Evolutionary conservation across 2,888 invertebrate species (phyloP), one percentile per base, ranked within the genome.

Genomic region (Epinotia brunnichana): DNA sequence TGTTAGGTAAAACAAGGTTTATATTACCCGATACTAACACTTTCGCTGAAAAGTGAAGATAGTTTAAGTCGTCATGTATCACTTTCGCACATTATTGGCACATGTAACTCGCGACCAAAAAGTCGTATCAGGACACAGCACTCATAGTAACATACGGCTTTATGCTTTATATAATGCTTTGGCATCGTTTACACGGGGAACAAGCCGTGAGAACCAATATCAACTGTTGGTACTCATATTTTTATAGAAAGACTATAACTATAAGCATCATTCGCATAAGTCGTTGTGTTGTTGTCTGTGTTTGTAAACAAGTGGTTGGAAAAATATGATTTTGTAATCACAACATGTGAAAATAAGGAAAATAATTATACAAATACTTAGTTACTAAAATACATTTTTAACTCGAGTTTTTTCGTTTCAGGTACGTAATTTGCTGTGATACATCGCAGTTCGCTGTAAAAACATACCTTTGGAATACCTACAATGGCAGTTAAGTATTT

Each of bases 31-130:
- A 35, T 21, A 21, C 11, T 24, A 15, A 17, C 10, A 69, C 59
- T 69, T 69, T 69, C 68, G n/a, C 51, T 60, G n/a, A 68, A 59
- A 68, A 68, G 57, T 44, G 35, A 68, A 60, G 19, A 48, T 19
- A 60, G 44, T 29, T 11, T 0, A 5, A 53, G n/a, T 35, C 15
- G 44, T 24, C 44, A 67, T 67, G 29, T 67, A 48, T 57, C 67
- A 57, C 57, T 57, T 67, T 67, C 67, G 57, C 29, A 3, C n/a
- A 17, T 24, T 51, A 62, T 44, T 61, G 61, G 24, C 44, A 24
- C 21, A 24, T 15, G 13, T 11, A 15, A 29, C 19, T 0, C 15
- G 7, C n/a, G 21, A 13, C 2, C 13, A 3, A 57, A 29, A 29
- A 0, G 5, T 21, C 57, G n/a, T 57, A 29, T 10, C 9, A 35